Base-by-base conservation (phyloP, 2,797 vertebrate genomes). In the Salmo trutta region DNA sequence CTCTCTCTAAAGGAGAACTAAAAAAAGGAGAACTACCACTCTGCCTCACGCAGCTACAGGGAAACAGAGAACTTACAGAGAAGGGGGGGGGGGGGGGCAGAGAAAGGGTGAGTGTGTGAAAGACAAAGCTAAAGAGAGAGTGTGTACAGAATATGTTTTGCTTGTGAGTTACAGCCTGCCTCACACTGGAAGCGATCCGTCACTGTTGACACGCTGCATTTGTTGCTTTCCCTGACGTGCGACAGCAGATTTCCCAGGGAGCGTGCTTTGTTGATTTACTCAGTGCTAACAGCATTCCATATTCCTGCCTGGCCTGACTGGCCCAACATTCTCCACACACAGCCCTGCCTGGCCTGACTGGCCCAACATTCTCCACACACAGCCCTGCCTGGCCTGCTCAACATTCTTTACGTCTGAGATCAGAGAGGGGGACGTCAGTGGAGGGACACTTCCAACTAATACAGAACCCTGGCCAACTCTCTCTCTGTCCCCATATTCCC, bases 171-270 rank as follows among this genome's bases (percentile, higher is more conserved):
- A 74, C 78, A 83, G 81, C 90, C 81, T 69, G 81, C 90, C 81
- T 69, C 88, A 88, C 90, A 87, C 82, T 82, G 91, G 87, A 93
- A 86, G 88, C 88, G 86, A 90, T 92, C 87, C 84, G 88, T 92
- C 91, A 91, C 75, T 79, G 88, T 87, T 86, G 85, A 92, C 90
- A 92, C 80, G 92, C 84, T 81, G 67, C 82, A 87, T 78, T 19
- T 82, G 79, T 87, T 8, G 88, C 88, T 86, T 92, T 88, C 90
- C 85, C 87, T 89, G 82, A 88, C 66, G 83, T 85, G 76, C 72
- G 78, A 74, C 77, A 80, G 19, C 59, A 69, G 74, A 85, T 85
- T 66, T 24, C 77, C n/a, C 73, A 15, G 75, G 27, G 85, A 89
- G 82, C 75, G 29, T 53, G 77, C 83, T 86, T 77, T 74, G 77